Percentiles rank a stretch among this genome's conserved stretches.
These are phyloP conservation scores for Balanococcus diminutus DNA, from an alignment of 2,888 invertebrate species.

Conservation along the genomic window DNA sequence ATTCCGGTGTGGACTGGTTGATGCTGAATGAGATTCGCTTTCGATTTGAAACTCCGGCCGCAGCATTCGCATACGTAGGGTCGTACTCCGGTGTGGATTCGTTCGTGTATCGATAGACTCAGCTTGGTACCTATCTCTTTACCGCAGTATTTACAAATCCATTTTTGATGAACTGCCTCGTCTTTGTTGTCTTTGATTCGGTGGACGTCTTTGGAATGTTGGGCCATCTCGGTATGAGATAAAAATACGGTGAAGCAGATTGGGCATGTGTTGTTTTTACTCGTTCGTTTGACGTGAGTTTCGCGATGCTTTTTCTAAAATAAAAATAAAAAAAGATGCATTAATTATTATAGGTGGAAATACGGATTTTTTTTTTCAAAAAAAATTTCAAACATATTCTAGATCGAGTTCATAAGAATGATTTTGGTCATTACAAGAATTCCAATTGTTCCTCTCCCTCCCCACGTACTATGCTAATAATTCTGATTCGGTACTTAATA, in stretches of 20 bases:
- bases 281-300: neutral
- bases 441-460: too few relatives aligned
- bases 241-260: slow-evolving; percentile 31
- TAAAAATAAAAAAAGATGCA: neutral
- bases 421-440: too few relatives aligned
- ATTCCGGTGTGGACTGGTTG: slow-evolving; percentile 58
- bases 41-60: slow-evolving; percentile 58
- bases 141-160: slow-evolving; percentile 58
- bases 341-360: too few relatives aligned
- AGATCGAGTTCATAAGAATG: too few relatives aligned
- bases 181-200: neutral
- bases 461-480: too few relatives aligned
- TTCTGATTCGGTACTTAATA: too few relatives aligned
- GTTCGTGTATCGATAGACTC: slow-evolving; percentile 58
- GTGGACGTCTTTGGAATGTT: slow-evolving; percentile 38
- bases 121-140: slow-evolving; percentile 58
- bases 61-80: slow-evolving; percentile 59
- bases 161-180: slow-evolving; percentile 32
- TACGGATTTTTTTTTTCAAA: too few relatives aligned
- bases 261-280: slow-evolving; percentile 24
- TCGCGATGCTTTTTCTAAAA: neutral
- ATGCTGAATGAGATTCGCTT: slow-evolving; percentile 58
- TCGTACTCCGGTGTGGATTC: slow-evolving; percentile 58
- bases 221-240: neutral
- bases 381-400: too few relatives aligned